Conservation (phyloP, 2,113 vertebrate genomes). For the Phrynosoma blainvillii region DNA sequence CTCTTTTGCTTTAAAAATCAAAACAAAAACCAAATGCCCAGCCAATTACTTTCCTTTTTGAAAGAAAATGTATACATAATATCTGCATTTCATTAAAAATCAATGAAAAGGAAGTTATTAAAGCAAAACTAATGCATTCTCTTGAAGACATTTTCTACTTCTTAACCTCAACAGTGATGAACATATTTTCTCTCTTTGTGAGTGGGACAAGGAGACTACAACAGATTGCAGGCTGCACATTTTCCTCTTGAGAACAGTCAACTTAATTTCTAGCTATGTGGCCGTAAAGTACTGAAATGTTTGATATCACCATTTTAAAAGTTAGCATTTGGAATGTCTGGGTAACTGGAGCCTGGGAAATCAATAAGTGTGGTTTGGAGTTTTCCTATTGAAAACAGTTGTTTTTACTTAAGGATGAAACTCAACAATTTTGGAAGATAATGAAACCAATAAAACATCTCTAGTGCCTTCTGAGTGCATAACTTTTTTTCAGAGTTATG, state of each 20-base stretch:
- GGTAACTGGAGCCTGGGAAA: conserved; percentile 52
- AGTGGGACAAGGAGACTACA: conserved; percentile 10
- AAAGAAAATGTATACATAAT: not conserved
- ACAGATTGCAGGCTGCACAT: conserved; percentile 1
- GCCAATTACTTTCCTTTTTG: not conserved
- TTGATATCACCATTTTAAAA: conserved; percentile 43
- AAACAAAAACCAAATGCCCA: too few species aligned
- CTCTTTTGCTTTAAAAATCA: not conserved
- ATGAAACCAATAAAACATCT: conserved; percentile 50
- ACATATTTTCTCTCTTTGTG: not conserved
- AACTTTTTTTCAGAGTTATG: conserved; percentile 34
- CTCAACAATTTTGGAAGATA: conserved; percentile 32
- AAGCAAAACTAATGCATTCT: not conserved
- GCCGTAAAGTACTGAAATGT: conserved; percentile 21
- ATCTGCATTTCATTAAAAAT: not conserved
- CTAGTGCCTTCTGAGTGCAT: conserved; percentile 32
- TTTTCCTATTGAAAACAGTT: conserved; percentile 63
- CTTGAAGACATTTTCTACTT: not conserved
- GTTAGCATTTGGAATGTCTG: conserved; percentile 28
- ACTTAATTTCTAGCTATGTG: conserved; percentile 41
- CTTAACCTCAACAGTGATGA: not conserved
- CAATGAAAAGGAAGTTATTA: conserved; percentile 1
- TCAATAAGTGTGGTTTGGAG: conserved; percentile 62
- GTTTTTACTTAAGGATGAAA: conserved; percentile 52
- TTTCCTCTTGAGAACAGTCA: conserved; percentile 8